These are phyloP conservation scores for Clunio marinus DNA, from an alignment of 2,888 invertebrate genomes.

Conservation along the genomic window DNA sequence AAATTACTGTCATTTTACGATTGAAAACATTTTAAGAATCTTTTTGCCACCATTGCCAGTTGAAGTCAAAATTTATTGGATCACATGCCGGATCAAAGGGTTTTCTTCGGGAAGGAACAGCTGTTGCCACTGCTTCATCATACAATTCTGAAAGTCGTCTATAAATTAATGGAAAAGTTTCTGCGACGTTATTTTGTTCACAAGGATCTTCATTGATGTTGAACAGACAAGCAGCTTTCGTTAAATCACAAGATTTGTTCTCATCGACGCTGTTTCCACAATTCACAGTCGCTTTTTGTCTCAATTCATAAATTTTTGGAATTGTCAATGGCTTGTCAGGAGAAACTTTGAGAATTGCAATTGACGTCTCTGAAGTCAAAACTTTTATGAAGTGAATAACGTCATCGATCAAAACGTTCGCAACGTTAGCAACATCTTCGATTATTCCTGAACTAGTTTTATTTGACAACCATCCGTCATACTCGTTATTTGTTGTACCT, in stretches of 20 bases:
- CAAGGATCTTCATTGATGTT: conserved; percentile 52
- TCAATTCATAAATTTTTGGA: not conserved
- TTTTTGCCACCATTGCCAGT: conserved; percentile 66
- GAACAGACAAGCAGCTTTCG: conserved; percentile 47
- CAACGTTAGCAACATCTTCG: not conserved
- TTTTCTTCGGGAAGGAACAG: conserved; percentile 55
- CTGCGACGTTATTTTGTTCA: conserved; percentile 44
- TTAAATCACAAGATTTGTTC: not conserved
- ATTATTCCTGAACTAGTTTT: not conserved
- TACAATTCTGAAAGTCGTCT: not conserved
- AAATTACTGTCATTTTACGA: not conserved
- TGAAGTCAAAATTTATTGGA: conserved; percentile 65
- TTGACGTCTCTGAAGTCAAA: not conserved
- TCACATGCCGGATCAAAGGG: conserved; percentile 58
- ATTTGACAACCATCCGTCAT: conserved; percentile 8
- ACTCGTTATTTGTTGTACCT: not conserved
- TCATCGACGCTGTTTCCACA: not conserved
- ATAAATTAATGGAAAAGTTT: conserved; percentile 40
- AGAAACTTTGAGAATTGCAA: not conserved
- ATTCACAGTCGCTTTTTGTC: not conserved
- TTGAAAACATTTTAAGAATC: conserved; percentile 8
- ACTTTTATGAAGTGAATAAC: too few species aligned
- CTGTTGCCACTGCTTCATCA: conserved; percentile 47
- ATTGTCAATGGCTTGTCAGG: not conserved
- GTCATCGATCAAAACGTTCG: too few species aligned